Conservation (phyloP, 2,888 invertebrate species). For the Therioaphis trifolii region DNA sequence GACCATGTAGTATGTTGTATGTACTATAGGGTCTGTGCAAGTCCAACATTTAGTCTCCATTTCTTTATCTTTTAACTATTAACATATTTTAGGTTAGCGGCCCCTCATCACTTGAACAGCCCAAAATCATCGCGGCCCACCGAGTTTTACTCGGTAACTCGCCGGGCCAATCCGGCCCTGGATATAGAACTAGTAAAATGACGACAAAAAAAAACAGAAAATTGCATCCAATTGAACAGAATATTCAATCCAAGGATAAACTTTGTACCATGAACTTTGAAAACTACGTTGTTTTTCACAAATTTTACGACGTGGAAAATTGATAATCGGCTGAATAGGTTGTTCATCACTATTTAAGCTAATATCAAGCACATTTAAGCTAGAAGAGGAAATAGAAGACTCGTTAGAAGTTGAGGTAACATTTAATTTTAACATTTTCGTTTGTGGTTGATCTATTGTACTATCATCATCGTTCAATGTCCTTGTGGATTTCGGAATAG, state of each 20-base stretch:
- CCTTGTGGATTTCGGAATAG: neutral
- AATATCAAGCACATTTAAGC: neutral
- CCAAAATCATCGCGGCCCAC: too few relatives aligned
- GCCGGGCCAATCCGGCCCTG: too few relatives aligned
- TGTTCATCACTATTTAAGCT: too few relatives aligned
- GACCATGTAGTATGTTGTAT: too few relatives aligned
- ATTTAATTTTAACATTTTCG: neutral
- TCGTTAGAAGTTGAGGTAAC: neutral
- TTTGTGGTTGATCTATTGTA: neutral
- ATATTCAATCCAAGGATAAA: too few relatives aligned
- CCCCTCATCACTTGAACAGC: too few relatives aligned
- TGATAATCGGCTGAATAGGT: constrained; percentile 12
- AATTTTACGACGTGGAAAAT: constrained; percentile 19
- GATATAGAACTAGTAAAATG: constrained; percentile 30
- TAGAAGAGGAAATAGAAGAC: neutral
- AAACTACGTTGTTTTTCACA: constrained; percentile 25
- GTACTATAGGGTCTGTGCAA: too few relatives aligned
- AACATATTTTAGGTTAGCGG: too few relatives aligned
- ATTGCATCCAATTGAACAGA: constrained; percentile 33
- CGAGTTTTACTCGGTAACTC: too few relatives aligned
- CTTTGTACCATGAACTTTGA: too few relatives aligned
- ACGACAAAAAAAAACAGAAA: constrained; percentile 33
- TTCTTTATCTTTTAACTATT: too few relatives aligned
- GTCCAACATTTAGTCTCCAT: too few relatives aligned
- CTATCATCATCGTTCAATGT: neutral